These are phyloP conservation scores for Spatulosminthurus flaviceps DNA, from an alignment of 2,888 invertebrate species.

Conservation along the genomic window DNA sequence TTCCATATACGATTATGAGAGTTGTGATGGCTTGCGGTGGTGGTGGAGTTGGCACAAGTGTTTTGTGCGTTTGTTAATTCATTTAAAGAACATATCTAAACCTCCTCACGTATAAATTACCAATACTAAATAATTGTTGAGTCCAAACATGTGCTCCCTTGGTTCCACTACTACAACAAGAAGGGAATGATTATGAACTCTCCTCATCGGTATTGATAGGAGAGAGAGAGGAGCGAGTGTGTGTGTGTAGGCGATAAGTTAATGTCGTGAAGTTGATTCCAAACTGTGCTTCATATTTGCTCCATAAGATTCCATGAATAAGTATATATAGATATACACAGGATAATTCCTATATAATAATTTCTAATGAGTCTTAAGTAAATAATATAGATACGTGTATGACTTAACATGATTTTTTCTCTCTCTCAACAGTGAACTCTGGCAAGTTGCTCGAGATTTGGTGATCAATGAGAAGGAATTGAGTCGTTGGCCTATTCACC, in stretches of 20 bases:
- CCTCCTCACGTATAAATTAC: background rate
- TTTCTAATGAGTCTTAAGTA: background rate
- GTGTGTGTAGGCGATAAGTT: background rate
- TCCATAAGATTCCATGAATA: too few relatives aligned
- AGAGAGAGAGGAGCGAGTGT: too few relatives aligned
- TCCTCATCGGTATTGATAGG: background rate
- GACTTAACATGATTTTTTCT: conserved; percentile 14
- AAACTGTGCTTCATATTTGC: background rate
- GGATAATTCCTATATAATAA: background rate
- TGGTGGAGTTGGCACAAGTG: conserved; percentile 1
- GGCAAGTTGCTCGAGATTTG: conserved; percentile 45
- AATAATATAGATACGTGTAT: background rate
- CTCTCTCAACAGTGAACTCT: conserved; percentile 37
- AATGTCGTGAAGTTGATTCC: background rate
- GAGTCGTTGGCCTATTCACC: conserved; percentile 44
- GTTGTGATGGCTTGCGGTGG: background rate
- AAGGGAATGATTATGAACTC: background rate
- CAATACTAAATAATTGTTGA: too few relatives aligned
- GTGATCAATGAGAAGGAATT: conserved; percentile 44
- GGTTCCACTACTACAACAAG: too few relatives aligned
- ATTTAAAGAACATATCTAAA: conserved; percentile 12
- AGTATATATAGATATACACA: background rate
- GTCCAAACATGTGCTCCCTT: background rate
- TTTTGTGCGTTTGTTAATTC: conserved; percentile 15
- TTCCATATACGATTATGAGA: background rate